Percentiles rank a stretch among this genome's conserved stretches.
These are phyloP conservation scores for Coelopa frigida DNA, from an alignment of 1,140 invertebrate genomes.

Conservation along the genomic window DNA sequence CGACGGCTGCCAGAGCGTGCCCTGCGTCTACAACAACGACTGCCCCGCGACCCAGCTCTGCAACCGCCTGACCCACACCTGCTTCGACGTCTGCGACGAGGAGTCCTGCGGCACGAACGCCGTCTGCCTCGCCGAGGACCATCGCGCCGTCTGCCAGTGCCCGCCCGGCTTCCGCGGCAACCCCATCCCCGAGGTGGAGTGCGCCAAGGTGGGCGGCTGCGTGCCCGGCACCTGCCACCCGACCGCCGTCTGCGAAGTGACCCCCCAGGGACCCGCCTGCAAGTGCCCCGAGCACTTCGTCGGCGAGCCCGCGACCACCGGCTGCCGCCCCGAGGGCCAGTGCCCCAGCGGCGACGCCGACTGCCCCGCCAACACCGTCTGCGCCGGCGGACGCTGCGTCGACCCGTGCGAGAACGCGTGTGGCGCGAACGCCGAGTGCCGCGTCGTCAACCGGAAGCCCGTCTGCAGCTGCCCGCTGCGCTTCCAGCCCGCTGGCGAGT, in stretches of 20 bases:
- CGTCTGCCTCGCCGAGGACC: conserved; percentile 79
- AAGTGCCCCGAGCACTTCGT: conserved; percentile 67
- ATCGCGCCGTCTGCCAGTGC: conserved; percentile 73
- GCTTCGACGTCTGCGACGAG: conserved; percentile 70
- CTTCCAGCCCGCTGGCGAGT: conserved; percentile 57
- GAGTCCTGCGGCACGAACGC: conserved; percentile 79
- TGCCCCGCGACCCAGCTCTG: conserved; percentile 71
- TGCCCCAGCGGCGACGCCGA: conserved; percentile 62
- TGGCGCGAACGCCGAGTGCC: conserved; percentile 69
- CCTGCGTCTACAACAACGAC: conserved; percentile 78
- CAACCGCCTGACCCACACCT: conserved; percentile 73
- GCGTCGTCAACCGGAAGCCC: conserved; percentile 63
- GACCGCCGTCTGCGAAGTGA: conserved; percentile 67
- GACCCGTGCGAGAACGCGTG: conserved; percentile 73
- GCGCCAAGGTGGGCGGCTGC: conserved; percentile 60
- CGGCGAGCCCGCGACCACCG: conserved; percentile 63
- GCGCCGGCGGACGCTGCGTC: conserved; percentile 61
- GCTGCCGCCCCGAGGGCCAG: conserved; percentile 68
- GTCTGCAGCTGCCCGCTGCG: conserved; percentile 66
- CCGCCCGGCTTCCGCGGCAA: conserved; percentile 72
- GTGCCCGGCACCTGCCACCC: conserved; percentile 72
- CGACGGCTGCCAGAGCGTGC: conserved; percentile 68
- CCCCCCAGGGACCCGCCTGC: conserved; percentile 58
- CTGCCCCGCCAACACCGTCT: conserved; percentile 67
- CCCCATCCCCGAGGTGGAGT: conserved; percentile 73